Conservation (phyloP, 2,113 vertebrate genomes). For the Tragelaphus buxtoni region DNA sequence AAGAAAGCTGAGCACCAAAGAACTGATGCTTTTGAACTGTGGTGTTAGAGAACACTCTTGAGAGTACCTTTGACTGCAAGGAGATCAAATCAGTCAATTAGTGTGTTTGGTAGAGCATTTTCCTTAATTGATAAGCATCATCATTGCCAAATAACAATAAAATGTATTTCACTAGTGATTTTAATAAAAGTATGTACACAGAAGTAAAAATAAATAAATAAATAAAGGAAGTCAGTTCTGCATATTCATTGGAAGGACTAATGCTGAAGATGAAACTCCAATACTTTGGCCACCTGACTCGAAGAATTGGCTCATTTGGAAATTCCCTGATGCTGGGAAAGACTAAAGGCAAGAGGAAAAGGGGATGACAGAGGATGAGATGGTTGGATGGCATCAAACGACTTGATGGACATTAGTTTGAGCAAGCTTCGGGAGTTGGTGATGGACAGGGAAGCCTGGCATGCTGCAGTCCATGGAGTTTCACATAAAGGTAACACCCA, state of each 20-base stretch:
- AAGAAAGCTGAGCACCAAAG: background rate
- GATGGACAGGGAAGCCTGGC: background rate
- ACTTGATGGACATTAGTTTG: background rate
- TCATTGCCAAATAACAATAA: background rate
- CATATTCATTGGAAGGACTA: background rate
- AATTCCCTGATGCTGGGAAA: background rate
- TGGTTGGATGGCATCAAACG: background rate
- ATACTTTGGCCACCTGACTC: background rate
- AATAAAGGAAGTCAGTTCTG: background rate
- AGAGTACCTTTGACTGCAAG: background rate
- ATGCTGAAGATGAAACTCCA: background rate
- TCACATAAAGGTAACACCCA: background rate
- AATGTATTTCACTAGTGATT: background rate
- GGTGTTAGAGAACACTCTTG: background rate
- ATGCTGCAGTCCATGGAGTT: background rate
- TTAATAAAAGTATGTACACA: background rate
- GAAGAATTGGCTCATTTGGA: background rate
- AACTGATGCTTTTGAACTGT: background rate
- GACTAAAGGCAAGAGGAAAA: background rate
- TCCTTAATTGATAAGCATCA: background rate
- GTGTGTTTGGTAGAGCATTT: background rate
- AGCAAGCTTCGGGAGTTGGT: background rate
- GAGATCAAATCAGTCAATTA: background rate
- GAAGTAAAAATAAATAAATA: background rate
- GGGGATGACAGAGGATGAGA: background rate